Evolutionary conservation across 2,888 invertebrate genomes (phyloP).

Genomic region (Adelognathus sp.): DNA sequence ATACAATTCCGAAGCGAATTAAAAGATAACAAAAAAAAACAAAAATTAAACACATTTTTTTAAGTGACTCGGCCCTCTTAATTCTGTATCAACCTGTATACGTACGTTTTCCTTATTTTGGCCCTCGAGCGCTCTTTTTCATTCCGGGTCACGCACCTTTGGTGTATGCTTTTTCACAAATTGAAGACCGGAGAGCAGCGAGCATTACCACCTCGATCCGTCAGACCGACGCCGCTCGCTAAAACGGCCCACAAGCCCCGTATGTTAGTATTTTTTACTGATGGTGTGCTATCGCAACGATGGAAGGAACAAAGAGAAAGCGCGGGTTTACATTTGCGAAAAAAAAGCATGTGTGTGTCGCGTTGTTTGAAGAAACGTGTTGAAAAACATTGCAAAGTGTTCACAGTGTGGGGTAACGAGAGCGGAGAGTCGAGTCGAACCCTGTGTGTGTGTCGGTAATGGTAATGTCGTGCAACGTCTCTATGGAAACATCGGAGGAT

Average conservation of each 20-base stretch:
- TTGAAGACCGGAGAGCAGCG: conserved; percentile 31
- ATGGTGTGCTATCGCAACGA: background rate
- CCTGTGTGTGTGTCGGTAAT: conserved; percentile 6
- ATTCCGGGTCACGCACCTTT: conserved; percentile 8
- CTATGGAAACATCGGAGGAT: conserved; percentile 50
- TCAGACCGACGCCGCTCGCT: background rate
- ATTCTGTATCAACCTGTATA: too few species aligned
- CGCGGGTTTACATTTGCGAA: background rate
- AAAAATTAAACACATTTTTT: too few species aligned
- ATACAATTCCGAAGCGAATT: too few species aligned
- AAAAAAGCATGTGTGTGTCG: conserved; percentile 6
- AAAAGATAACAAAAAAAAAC: too few species aligned
- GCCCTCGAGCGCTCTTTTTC: background rate
- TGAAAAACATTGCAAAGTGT: background rate
- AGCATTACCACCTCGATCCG: conserved; percentile 9
- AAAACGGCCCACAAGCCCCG: background rate
- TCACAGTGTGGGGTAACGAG: background rate
- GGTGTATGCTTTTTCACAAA: conserved; percentile 45
- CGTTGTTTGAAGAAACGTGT: background rate
- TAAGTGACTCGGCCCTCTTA: too few species aligned
- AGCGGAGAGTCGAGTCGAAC: conserved; percentile 10
- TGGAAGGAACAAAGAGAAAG: background rate
- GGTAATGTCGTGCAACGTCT: conserved; percentile 44
- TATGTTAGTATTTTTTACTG: background rate
- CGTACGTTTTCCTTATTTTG: background rate